Conservation (phyloP, 1,140 invertebrate species). For the Tetragnatha versicolor region DNA sequence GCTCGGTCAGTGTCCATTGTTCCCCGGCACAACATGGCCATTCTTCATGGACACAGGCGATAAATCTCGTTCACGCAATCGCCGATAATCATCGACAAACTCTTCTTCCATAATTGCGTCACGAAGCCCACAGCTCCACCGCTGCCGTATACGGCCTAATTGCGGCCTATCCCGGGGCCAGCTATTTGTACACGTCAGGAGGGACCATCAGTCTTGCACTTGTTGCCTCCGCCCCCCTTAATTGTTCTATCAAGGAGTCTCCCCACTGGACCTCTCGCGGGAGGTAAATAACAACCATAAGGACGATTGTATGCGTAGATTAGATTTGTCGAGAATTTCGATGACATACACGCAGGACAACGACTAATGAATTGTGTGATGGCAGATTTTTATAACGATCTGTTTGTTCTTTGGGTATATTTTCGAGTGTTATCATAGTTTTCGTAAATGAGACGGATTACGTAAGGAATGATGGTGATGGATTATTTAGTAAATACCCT, state of each 20-base stretch:
- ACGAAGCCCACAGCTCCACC: slow-evolving; percentile 37
- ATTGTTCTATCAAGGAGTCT: slow-evolving; percentile 7
- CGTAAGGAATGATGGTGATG: too few species aligned
- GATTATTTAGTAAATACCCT: too few species aligned
- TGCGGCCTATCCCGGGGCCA: slow-evolving; percentile 11
- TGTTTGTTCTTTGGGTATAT: too few species aligned
- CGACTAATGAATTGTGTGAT: too few species aligned
- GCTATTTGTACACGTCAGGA: slow-evolving; percentile 46
- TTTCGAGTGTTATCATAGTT: too few species aligned
- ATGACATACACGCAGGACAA: too few species aligned
- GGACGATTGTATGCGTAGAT: too few species aligned
- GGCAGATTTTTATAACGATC: too few species aligned
- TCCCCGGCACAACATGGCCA: background rate
- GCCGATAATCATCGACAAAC: slow-evolving; percentile 47
- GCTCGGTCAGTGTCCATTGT: slow-evolving; percentile 24
- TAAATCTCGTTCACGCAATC: slow-evolving; percentile 39
- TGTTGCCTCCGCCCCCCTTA: background rate
- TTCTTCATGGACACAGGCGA: slow-evolving; percentile 33
- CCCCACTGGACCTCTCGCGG: background rate
- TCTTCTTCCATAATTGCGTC: slow-evolving; percentile 48
- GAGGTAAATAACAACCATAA: background rate
- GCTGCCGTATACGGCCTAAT: slow-evolving; percentile 39
- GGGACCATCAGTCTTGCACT: slow-evolving; percentile 12
- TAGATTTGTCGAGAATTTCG: too few species aligned
- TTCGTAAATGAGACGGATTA: too few species aligned